phyloP scores from a whole-genome alignment of 2,888 invertebrate genomes.

The Brachyptera putata region DNA sequence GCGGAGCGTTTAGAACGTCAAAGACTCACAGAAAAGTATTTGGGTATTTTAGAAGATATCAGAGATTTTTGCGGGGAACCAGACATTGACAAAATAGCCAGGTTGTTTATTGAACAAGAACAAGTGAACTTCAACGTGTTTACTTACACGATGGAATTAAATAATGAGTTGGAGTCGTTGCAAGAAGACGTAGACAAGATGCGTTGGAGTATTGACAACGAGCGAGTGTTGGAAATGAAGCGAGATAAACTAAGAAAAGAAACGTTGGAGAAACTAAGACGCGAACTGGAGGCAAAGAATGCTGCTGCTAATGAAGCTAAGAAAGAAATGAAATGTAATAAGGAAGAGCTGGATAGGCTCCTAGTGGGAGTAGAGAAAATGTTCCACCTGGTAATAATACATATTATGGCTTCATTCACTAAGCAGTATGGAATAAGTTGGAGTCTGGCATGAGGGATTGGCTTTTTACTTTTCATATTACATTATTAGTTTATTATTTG shows the following conservation, averaged over 20 bases:
- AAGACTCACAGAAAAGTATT: background rate
- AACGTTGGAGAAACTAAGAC: background rate
- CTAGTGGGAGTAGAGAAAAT: background rate
- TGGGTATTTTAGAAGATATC: conserved; percentile 42
- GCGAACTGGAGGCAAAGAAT: background rate
- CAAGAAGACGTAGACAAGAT: background rate
- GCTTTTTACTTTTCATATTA: too few species aligned
- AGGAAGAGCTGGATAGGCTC: background rate
- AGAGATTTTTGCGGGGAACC: conserved; percentile 39
- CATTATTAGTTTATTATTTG: background rate
- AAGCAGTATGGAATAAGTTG: too few species aligned
- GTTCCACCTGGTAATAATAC: background rate
- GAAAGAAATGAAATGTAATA: background rate
- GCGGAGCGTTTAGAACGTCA: background rate
- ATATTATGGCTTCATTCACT: too few species aligned
- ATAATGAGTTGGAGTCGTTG: conserved; percentile 35
- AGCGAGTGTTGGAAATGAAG: background rate
- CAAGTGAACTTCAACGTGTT: conserved; percentile 47
- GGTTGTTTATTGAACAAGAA: conserved; percentile 43
- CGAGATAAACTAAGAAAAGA: background rate
- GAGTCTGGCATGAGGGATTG: background rate
- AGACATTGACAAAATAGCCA: conserved; percentile 43
- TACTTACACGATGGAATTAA: conserved; percentile 47
- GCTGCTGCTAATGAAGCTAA: background rate
- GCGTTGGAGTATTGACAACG: background rate